These are phyloP conservation scores for Myocastor coypus DNA, from an alignment of 2,113 vertebrate species.

Conservation along the genomic window DNA sequence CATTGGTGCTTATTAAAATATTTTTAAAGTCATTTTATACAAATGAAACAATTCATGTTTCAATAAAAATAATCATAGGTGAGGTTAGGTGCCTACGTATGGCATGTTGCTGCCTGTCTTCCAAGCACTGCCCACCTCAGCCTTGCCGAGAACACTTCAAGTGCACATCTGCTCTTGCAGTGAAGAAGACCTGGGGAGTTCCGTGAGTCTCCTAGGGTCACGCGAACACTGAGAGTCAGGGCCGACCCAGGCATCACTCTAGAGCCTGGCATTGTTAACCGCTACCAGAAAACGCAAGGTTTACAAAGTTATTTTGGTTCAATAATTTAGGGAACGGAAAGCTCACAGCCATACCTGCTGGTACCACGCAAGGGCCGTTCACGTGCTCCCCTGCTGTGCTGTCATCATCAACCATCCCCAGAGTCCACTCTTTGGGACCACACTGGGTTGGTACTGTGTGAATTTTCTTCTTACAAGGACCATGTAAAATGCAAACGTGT, in stretches of 20 bases:
- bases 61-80: not conserved
- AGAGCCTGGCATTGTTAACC: not conserved
- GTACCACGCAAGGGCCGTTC: not conserved
- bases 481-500: not conserved
- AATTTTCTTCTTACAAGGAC: not conserved
- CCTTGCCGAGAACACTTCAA: not conserved
- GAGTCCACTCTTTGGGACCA: not conserved
- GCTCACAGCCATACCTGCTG: not conserved
- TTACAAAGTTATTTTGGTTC: not conserved
- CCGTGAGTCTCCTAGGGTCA: not conserved
- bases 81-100: not conserved
- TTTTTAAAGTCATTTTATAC: not conserved
- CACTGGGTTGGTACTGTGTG: not conserved
- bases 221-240: not conserved
- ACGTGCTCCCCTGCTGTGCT: not conserved
- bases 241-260: not conserved
- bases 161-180: not conserved
- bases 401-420: not conserved
- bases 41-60: not conserved
- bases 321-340: not conserved
- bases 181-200: not conserved
- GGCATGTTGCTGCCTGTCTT: not conserved
- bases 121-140: not conserved
- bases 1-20: not conserved
- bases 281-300: not conserved